Percentiles rank a stretch among this genome's conserved stretches.
Conservation (phyloP, 1,140 invertebrate genomes). For the Magallana gigas region DNA sequence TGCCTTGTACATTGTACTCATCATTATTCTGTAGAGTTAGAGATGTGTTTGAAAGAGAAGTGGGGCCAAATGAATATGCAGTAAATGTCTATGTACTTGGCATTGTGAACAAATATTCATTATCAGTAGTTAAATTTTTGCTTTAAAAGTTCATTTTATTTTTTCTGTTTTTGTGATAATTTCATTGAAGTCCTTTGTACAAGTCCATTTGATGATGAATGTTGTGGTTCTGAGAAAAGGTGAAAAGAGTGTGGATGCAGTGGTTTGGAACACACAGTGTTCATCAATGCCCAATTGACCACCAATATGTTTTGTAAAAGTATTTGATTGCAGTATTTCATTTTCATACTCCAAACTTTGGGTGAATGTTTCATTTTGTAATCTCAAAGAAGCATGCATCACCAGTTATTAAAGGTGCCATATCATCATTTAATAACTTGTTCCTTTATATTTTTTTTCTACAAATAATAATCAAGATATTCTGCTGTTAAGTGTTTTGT, state of each 20-base stretch:
- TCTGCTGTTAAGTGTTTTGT: too few species aligned
- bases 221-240: background rate
- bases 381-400: background rate
- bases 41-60: constrained; percentile 6
- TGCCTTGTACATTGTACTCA: background rate
- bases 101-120: background rate
- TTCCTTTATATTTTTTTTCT: too few species aligned
- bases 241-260: background rate
- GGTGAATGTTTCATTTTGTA: too few species aligned
- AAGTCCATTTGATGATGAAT: background rate
- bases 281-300: constrained; percentile 16
- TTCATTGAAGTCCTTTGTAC: too few species aligned
- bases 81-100: background rate
- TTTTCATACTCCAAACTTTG: background rate
- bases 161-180: too few species aligned
- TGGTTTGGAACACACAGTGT: background rate
- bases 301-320: background rate
- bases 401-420: background rate
- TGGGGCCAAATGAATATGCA: constrained; percentile 16
- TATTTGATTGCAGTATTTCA: constrained; percentile 16
- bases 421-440: background rate
- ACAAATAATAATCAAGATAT: too few species aligned
- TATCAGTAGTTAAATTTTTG: too few species aligned
- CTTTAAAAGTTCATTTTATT: too few species aligned
- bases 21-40: background rate